A percentile compares a stretch with the other conserved stretches of the same genome.
Evolutionary conservation across 2,888 invertebrate species (phyloP).

Genomic region (Melanophora roralis): DNA sequence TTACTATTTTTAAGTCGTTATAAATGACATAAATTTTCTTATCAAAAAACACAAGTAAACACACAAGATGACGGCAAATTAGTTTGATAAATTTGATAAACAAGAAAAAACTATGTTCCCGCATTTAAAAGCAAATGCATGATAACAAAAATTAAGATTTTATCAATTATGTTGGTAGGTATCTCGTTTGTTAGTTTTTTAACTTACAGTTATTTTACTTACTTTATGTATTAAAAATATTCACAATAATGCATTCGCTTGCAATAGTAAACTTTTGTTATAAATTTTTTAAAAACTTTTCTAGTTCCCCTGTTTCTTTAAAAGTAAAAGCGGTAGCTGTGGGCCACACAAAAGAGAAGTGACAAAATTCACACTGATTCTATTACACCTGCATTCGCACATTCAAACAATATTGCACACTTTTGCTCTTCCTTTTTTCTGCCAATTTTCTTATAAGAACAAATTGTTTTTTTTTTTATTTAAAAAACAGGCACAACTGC

Average conservation of each 20-base stretch:
- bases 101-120: background rate
- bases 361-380: constrained; percentile 28
- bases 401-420: constrained; percentile 19
- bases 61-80: constrained; percentile 2
- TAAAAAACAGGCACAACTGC: constrained; percentile 4
- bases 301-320: background rate
- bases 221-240: constrained; percentile 21
- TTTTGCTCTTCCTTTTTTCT: constrained; percentile 13
- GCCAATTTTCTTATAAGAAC: background rate
- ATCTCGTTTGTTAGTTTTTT: constrained; percentile 14
- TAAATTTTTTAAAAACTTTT: background rate
- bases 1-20: background rate
- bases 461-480: constrained; percentile 10
- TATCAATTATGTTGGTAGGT: background rate
- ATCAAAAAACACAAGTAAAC: constrained; percentile 12
- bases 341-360: constrained; percentile 5
- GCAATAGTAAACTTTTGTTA: constrained; percentile 17
- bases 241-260: too few species aligned
- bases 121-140: too few species aligned
- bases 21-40: constrained; percentile 19
- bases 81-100: constrained; percentile 19
- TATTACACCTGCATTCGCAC: constrained; percentile 38
- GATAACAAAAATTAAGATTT: background rate
- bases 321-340: background rate
- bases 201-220: constrained; percentile 22